Percentiles rank a stretch among this genome's conserved stretches.
Evolutionary conservation across 1,140 invertebrate species (phyloP).

Genomic region (Polyergus mexicanus): DNA sequence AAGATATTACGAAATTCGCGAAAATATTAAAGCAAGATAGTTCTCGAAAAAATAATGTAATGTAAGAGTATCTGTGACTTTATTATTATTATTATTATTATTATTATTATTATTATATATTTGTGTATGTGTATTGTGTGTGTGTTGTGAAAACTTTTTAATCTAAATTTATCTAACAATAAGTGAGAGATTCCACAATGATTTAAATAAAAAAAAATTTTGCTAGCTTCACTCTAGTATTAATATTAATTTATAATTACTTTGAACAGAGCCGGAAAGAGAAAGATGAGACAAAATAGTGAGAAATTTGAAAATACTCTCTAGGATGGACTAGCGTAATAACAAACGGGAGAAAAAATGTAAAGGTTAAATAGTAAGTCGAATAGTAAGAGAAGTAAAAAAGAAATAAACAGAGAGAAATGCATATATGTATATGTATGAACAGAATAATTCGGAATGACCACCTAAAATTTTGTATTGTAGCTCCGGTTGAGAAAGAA

Average conservation of each 20-base stretch:
- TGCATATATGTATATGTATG: conserved; percentile 39
- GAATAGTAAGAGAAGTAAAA: conserved; percentile 29
- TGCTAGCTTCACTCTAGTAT: background rate
- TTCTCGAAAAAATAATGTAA: no score
- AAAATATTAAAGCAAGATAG: no score
- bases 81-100: background rate
- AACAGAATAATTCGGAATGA: conserved; percentile 53
- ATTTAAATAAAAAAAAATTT: no score
- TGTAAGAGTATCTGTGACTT: background rate
- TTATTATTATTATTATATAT: no score
- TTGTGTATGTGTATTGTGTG: background rate
- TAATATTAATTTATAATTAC: conserved; percentile 19
- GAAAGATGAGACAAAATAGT: conserved; percentile 58
- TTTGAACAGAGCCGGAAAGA: conserved; percentile 51
- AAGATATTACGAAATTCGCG: no score
- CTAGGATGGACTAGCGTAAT: conserved; percentile 57
- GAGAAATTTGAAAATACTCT: conserved; percentile 61
- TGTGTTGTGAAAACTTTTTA: background rate
- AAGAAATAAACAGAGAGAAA: conserved; percentile 28
- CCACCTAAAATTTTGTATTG: conserved; percentile 26
- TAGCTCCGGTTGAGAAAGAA: background rate
- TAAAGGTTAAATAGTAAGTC: conserved; percentile 47
- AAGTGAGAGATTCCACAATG: no score
- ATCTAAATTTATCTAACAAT: background rate
- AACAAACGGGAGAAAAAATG: conserved; percentile 19